Evolutionary conservation across 2,888 invertebrate genomes (phyloP).

Genomic region (Neoitamus cyanurus): DNA sequence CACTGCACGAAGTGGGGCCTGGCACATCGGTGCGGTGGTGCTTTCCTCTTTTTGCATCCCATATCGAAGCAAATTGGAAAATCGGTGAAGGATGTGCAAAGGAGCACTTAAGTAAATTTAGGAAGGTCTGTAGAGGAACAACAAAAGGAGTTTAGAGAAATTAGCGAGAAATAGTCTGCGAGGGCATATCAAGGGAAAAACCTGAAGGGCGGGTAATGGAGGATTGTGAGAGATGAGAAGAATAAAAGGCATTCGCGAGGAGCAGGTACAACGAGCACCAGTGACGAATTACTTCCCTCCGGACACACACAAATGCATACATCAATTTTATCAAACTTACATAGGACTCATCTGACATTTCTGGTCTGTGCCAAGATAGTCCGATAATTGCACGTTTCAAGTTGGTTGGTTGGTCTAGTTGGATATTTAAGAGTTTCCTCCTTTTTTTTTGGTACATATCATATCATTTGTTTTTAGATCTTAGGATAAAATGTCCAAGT

Average conservation of each 20-base stretch:
- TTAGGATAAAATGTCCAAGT: no score
- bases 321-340: neutral
- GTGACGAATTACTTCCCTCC: neutral
- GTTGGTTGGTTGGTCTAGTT: no score
- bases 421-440: no score
- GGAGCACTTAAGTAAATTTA: conserved; percentile 36
- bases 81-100: conserved; percentile 43
- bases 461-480: no score
- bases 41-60: conserved; percentile 28
- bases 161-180: conserved; percentile 28
- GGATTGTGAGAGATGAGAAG: neutral
- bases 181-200: neutral
- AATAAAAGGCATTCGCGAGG: neutral
- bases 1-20: neutral
- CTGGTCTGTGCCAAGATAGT: neutral
- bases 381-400: no score
- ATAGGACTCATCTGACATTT: neutral
- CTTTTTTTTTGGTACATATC: no score
- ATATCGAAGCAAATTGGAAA: conserved; percentile 25
- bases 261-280: neutral
- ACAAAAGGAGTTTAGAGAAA: conserved; percentile 26
- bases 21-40: neutral
- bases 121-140: conserved; percentile 11
- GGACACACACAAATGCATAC: neutral
- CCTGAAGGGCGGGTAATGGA: conserved; percentile 27